These are phyloP conservation scores for Lasioglossum leucozonium DNA, from an alignment of 2,888 invertebrate genomes.

Conservation along the genomic window DNA sequence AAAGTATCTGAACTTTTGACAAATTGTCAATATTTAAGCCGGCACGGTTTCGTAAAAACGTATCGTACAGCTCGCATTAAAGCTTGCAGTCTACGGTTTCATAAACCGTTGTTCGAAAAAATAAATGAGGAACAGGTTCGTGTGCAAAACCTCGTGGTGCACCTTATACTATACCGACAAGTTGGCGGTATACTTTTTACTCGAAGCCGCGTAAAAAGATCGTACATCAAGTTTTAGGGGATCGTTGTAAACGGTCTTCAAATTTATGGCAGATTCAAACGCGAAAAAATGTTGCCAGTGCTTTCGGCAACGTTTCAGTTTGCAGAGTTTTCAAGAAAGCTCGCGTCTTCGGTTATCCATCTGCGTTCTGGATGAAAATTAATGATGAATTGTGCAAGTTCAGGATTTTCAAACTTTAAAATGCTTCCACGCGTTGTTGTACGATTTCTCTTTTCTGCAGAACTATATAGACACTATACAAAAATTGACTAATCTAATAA, in stretches of 20 bases:
- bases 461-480: not conserved
- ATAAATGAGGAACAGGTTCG: not conserved
- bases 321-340: not conserved
- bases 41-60: not conserved
- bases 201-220: not conserved
- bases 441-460: not conserved
- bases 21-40: not conserved
- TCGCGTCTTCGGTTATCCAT: not conserved
- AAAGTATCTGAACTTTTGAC: not conserved
- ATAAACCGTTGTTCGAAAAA: not conserved
- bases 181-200: not conserved
- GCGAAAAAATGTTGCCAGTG: not conserved
- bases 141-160: not conserved
- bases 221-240: not conserved
- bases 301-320: not conserved
- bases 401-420: not conserved
- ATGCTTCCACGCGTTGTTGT: too few species aligned
- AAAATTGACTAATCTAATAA: too few species aligned
- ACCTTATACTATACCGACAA: not conserved
- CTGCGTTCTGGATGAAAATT: not conserved
- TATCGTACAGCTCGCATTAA: not conserved
- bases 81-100: not conserved
- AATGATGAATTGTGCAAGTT: not conserved
- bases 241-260: not conserved
- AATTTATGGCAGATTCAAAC: not conserved